A percentile compares a stretch with the other conserved stretches of the same genome.
Conservation (phyloP, 2,888 invertebrate genomes). For the Drosophila percnosoma region DNA sequence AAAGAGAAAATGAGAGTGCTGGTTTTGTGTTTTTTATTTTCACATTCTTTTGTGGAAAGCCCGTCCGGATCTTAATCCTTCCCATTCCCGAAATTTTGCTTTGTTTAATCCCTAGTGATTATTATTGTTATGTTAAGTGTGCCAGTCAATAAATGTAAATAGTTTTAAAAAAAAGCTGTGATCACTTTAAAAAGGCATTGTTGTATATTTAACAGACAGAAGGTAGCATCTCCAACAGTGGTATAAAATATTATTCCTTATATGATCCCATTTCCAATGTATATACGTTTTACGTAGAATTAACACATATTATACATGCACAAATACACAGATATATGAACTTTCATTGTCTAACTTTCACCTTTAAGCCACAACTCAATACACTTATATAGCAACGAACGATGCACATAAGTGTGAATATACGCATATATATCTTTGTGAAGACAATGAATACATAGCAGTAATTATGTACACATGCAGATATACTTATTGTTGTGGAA, state of each 20-base stretch:
- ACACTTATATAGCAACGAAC: conserved; percentile 4
- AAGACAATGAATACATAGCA: no score
- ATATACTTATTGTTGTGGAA: background rate
- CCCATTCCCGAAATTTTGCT: background rate
- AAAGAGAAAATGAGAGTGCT: background rate
- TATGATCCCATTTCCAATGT: background rate
- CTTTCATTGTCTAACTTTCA: conserved; percentile 34
- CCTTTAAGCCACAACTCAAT: conserved; percentile 9
- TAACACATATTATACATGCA: conserved; percentile 4
- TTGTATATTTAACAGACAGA: background rate
- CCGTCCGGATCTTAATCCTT: background rate
- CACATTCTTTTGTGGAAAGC: background rate
- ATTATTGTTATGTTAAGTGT: background rate
- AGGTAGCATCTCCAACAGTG: background rate
- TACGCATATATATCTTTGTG: background rate
- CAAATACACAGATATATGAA: background rate
- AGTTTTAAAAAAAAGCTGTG: background rate
- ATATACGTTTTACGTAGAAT: background rate
- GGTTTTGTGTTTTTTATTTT: background rate
- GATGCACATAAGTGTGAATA: background rate
- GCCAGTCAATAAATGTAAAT: background rate
- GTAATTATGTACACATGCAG: background rate
- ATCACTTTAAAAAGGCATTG: background rate
- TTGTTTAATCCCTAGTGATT: background rate
- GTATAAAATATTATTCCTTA: background rate